These are phyloP conservation scores for Acanthopleura granulata DNA, from an alignment of 2,888 invertebrate species.

Conservation along the genomic window DNA sequence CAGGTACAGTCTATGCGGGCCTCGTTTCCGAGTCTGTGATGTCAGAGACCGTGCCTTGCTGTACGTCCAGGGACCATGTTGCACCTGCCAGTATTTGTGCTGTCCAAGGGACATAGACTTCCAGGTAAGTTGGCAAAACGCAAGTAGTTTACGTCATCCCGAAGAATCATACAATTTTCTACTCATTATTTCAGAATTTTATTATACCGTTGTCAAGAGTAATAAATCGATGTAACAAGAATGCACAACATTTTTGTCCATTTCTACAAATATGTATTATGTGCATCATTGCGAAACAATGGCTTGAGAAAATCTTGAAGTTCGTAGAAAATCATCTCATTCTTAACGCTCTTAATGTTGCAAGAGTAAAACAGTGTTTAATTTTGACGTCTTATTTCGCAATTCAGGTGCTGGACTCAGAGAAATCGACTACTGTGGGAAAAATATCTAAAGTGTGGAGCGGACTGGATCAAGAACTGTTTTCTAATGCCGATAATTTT, in stretches of 20 bases:
- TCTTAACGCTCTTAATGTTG: too few species aligned
- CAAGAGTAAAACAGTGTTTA: too few species aligned
- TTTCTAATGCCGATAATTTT: slow-evolving; percentile 87
- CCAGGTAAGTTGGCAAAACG: neutral
- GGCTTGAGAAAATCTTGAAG: too few species aligned
- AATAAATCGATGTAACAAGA: too few species aligned
- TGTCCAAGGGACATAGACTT: neutral
- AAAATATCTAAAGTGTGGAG: slow-evolving; percentile 90
- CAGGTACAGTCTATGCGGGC: neutral
- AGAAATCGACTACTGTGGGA: slow-evolving; percentile 71
- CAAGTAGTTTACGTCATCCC: too few species aligned
- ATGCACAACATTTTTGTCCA: too few species aligned
- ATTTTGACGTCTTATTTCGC: neutral
- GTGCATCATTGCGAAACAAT: too few species aligned
- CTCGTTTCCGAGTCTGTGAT: neutral
- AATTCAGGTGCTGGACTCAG: neutral
- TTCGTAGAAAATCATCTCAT: too few species aligned
- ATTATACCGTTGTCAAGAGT: too few species aligned
- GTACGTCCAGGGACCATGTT: slow-evolving; percentile 4
- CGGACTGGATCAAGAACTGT: slow-evolving; percentile 81
- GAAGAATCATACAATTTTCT: too few species aligned
- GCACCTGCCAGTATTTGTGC: neutral
- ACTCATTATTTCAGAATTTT: too few species aligned
- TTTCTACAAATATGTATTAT: too few species aligned
- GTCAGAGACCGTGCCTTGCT: neutral